phyloP scores from a whole-genome alignment of 2,113 vertebrate species.

The Melanostigma gelatinosum region DNA sequence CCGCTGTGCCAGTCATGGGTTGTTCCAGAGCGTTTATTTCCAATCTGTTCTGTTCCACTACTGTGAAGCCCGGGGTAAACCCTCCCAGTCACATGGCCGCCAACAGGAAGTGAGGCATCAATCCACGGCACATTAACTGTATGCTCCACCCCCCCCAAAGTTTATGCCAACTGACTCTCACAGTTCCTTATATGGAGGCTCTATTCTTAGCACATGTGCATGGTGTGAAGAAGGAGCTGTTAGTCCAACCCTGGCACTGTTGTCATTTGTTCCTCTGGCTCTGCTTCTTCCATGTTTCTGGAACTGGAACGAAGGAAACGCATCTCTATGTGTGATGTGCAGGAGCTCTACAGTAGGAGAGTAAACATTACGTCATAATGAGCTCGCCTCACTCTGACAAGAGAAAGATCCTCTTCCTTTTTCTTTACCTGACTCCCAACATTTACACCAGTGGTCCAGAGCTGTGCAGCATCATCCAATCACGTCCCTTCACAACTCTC shows the following conservation, averaged over 20 bases:
- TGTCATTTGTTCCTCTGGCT: constrained; percentile 2
- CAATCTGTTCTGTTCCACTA: constrained; percentile 14
- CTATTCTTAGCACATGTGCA: constrained; percentile 70
- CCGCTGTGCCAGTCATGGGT: constrained; percentile 61
- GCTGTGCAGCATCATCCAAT: constrained; percentile 71
- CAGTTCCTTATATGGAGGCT: constrained; percentile 64
- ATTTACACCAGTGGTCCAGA: constrained; percentile 77
- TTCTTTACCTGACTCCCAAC: constrained; percentile 70
- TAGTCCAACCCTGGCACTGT: background rate
- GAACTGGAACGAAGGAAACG: background rate
- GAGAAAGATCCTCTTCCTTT: constrained; percentile 28
- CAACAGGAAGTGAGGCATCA: constrained; percentile 65
- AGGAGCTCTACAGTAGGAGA: background rate
- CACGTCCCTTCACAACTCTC: constrained; percentile 76
- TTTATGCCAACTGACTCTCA: constrained; percentile 48
- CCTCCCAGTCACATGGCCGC: constrained; percentile 59
- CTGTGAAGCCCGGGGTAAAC: constrained; percentile 41
- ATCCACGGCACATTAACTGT: constrained; percentile 29
- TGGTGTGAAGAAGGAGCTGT: constrained; percentile 52
- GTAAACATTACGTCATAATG: constrained; percentile 36
- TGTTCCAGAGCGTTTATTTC: constrained; percentile 47
- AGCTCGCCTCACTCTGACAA: constrained; percentile 33
- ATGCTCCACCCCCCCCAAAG: constrained; percentile 51
- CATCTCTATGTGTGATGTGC: background rate
- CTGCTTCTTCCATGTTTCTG: background rate